Percentiles rank a stretch among this genome's conserved stretches.
Conservation (phyloP, 2,113 vertebrate genomes). For the Halichoerus grypus region DNA sequence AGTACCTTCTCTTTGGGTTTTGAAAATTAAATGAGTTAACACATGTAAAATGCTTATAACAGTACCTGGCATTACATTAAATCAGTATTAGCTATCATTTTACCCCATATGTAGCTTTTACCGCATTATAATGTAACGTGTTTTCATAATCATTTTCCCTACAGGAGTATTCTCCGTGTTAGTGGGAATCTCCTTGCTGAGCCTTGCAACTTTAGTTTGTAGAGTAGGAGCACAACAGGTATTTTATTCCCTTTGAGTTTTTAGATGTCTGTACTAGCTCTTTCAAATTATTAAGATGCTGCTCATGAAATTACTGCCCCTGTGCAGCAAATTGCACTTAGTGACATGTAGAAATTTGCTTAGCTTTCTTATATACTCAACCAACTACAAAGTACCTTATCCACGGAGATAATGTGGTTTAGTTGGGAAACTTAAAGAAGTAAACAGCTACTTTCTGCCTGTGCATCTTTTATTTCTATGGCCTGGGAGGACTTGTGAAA, state of each 20-base stretch:
- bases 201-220: neutral
- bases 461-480: neutral
- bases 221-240: neutral
- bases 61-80: neutral
- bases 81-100: neutral
- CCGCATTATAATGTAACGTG: neutral
- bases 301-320: neutral
- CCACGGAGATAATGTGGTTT: neutral
- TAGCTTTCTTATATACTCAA: neutral
- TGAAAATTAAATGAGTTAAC: slow-evolving; percentile 8
- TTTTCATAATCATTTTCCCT: neutral
- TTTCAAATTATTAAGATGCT: neutral
- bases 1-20: neutral
- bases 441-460: neutral
- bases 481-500: slow-evolving; percentile 12
- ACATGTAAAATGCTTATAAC: neutral
- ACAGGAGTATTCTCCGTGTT: neutral
- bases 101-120: neutral
- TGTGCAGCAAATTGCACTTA: neutral
- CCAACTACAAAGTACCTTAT: neutral
- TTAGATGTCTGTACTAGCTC: neutral
- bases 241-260: neutral
- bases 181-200: neutral
- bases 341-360: neutral
- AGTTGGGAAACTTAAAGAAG: neutral